Conservation (phyloP, 2,888 invertebrate species). For the Drosophila aldrichi region DNA sequence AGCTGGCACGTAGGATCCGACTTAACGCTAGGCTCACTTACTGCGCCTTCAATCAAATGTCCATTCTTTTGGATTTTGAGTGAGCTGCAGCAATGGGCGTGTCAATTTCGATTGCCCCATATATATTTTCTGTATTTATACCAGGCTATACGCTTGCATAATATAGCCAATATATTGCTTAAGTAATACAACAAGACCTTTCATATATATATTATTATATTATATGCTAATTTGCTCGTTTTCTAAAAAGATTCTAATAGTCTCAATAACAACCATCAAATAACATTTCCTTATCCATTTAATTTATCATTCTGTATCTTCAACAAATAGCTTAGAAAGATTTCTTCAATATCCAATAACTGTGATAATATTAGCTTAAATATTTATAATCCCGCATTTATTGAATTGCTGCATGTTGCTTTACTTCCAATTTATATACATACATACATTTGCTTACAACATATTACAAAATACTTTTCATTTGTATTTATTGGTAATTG, state of each 20-base stretch:
- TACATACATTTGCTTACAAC: not conserved
- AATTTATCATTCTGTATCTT: too few relatives aligned
- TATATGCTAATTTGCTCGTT: too few relatives aligned
- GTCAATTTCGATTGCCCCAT: not conserved
- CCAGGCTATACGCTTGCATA: not conserved
- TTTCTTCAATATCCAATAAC: too few relatives aligned
- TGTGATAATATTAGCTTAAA: not conserved
- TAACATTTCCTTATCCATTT: too few relatives aligned
- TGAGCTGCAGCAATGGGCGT: not conserved
- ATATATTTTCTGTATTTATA: not conserved
- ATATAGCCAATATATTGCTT: not conserved
- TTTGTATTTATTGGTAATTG: not conserved
- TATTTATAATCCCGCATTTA: not conserved
- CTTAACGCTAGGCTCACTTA: not conserved
- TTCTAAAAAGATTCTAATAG: too few relatives aligned
- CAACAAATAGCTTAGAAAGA: too few relatives aligned
- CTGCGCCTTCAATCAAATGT: conserved; percentile 16
- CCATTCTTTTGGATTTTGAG: not conserved
- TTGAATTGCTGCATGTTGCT: not conserved
- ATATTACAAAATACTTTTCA: not conserved
- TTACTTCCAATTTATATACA: not conserved
- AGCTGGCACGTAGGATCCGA: conserved; percentile 24
- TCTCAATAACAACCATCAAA: too few relatives aligned
- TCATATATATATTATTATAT: too few relatives aligned
- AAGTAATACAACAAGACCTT: too few relatives aligned